phyloP scores from a whole-genome alignment of 2,888 invertebrate genomes.

The Cataglyphis livida region DNA sequence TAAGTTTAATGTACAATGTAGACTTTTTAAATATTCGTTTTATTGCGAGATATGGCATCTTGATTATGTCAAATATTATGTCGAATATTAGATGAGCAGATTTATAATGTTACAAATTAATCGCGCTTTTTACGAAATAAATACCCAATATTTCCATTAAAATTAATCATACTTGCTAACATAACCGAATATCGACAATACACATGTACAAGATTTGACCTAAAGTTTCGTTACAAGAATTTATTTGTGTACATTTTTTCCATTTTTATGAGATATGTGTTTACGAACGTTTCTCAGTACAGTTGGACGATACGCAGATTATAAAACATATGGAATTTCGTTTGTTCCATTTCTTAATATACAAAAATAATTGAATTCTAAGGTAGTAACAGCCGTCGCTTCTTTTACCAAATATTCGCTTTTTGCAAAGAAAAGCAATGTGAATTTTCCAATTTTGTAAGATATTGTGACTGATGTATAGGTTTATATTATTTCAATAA shows the following conservation, averaged over 20 bases:
- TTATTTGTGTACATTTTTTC: neutral
- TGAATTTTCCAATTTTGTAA: slow-evolving; percentile 8
- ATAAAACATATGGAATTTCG: slow-evolving; percentile 9
- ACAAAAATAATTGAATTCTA: neutral
- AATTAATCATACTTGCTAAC: neutral
- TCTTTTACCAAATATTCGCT: slow-evolving; percentile 10
- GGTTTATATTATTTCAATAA: neutral
- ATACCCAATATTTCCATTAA: neutral
- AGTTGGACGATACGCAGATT: neutral
- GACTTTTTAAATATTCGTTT: neutral
- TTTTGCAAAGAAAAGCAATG: slow-evolving; percentile 5
- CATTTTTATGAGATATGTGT: neutral
- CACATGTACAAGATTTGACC: neutral
- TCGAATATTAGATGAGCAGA: neutral
- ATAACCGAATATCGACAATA: neutral
- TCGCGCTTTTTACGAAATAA: neutral
- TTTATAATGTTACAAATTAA: neutral
- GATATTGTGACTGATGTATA: neutral
- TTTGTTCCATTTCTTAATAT: neutral
- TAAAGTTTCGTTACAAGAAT: neutral
- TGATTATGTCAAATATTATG: neutral
- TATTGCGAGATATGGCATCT: neutral
- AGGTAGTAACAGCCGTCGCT: neutral
- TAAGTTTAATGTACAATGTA: slow-evolving; percentile 1
- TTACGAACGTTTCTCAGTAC: neutral